phyloP scores from a whole-genome alignment of 2,888 invertebrate species.

The Campoplex capitator region DNA sequence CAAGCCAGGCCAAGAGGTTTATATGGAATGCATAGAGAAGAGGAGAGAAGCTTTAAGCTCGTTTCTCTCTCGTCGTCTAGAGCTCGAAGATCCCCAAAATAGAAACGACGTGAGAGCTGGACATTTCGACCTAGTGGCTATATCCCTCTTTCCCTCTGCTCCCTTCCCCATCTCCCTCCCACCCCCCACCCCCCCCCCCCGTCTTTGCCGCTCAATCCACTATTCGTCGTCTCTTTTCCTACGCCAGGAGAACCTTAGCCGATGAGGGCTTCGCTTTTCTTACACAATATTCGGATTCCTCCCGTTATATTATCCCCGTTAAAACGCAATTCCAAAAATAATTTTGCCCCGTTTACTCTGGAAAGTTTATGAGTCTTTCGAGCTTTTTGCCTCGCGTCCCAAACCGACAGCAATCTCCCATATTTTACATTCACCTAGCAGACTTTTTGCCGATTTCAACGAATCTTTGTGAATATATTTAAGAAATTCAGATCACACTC shows the following conservation, averaged over 20 bases:
- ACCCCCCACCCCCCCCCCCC: conserved; percentile 62
- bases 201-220: conserved; percentile 60
- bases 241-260: conserved; percentile 25
- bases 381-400: conserved; percentile 20
- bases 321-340: conserved; percentile 72
- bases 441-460: conserved; percentile 2
- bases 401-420: background rate
- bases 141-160: conserved; percentile 62
- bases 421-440: conserved; percentile 1
- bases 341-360: conserved; percentile 64
- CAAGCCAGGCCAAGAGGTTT: conserved; percentile 46
- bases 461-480: background rate
- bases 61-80: conserved; percentile 58
- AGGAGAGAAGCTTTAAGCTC: conserved; percentile 42
- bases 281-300: conserved; percentile 67
- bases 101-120: conserved; percentile 82
- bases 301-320: conserved; percentile 59
- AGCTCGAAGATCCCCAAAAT: conserved; percentile 79
- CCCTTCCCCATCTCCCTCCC: conserved; percentile 49
- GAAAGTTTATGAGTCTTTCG: conserved; percentile 43
- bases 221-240: conserved; percentile 52
- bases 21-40: conserved; percentile 55
- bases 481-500: background rate
- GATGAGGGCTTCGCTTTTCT: conserved; percentile 59
- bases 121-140: conserved; percentile 79